Evolutionary conservation across 2,113 vertebrate genomes (phyloP).

Genomic region (Abramis brama): DNA sequence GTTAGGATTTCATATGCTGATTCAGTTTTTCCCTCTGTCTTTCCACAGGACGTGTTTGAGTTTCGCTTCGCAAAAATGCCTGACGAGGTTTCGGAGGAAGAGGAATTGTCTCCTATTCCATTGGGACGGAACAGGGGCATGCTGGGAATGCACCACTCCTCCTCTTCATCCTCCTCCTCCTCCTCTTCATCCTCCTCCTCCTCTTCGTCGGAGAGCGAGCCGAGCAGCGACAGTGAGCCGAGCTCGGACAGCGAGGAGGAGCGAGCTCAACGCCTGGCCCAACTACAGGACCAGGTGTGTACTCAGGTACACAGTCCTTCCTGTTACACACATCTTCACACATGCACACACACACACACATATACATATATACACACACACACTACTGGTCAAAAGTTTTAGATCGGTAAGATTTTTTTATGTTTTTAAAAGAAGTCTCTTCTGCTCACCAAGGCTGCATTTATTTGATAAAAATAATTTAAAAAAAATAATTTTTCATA

Average conservation of each 20-base stretch:
- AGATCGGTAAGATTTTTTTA: no score
- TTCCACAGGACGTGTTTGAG: constrained; percentile 89
- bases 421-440: no score
- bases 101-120: constrained; percentile 74
- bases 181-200: constrained; percentile 80
- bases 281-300: constrained; percentile 93
- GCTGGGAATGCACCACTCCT: constrained; percentile 67
- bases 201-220: constrained; percentile 85
- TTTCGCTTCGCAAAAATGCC: constrained; percentile 97
- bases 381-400: no score
- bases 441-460: no score
- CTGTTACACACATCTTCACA: background rate
- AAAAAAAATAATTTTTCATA: no score
- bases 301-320: constrained; percentile 69
- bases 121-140: constrained; percentile 61
- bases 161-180: constrained; percentile 75
- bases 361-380: no score
- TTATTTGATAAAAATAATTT: no score
- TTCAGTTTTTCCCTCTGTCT: constrained; percentile 3
- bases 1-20: background rate
- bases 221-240: constrained; percentile 83
- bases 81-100: constrained; percentile 81
- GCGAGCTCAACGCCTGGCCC: constrained; percentile 87
- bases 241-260: constrained; percentile 93
- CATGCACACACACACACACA: no score